phyloP scores from a whole-genome alignment of 2,888 invertebrate species.

The Caenorhabditis imperialis region DNA sequence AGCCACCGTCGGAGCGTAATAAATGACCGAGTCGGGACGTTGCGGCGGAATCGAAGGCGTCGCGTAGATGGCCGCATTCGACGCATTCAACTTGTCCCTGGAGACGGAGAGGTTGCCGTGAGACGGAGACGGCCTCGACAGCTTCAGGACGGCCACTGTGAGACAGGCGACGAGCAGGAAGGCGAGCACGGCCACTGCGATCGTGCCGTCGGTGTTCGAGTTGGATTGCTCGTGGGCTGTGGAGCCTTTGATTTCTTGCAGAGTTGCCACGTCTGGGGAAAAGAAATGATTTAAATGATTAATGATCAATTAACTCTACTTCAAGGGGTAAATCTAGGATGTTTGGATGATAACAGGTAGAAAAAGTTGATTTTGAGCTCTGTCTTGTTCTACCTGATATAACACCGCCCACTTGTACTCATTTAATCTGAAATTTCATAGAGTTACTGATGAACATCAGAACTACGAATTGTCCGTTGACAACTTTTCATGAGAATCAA shows the following conservation, averaged over 20 bases:
- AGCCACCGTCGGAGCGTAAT: constrained; percentile 64
- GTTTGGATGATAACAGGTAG: too few relatives aligned
- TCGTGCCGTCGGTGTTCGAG: constrained; percentile 50
- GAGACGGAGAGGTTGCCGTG: constrained; percentile 44
- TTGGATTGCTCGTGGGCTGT: constrained; percentile 29
- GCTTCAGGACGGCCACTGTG: constrained; percentile 58
- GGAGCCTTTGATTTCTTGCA: constrained; percentile 65
- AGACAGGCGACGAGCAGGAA: constrained; percentile 62
- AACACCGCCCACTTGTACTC: too few relatives aligned
- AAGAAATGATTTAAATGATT: too few relatives aligned
- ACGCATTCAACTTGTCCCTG: constrained; percentile 48
- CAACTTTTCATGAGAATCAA: too few relatives aligned
- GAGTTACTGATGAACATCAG: too few relatives aligned
- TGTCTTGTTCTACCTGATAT: too few relatives aligned
- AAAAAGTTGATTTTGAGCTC: too few relatives aligned
- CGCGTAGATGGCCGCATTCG: constrained; percentile 65
- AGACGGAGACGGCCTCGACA: constrained; percentile 34
- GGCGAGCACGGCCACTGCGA: constrained; percentile 60
- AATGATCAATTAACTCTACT: too few relatives aligned
- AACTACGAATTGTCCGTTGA: too few relatives aligned
- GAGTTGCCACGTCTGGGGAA: constrained; percentile 68
- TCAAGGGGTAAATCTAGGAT: too few relatives aligned
- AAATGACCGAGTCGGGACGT: constrained; percentile 64
- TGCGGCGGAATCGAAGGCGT: constrained; percentile 60
- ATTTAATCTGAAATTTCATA: too few relatives aligned